Base-by-base conservation (phyloP, 2,797 vertebrate genomes). In the Coreius guichenoti region DNA sequence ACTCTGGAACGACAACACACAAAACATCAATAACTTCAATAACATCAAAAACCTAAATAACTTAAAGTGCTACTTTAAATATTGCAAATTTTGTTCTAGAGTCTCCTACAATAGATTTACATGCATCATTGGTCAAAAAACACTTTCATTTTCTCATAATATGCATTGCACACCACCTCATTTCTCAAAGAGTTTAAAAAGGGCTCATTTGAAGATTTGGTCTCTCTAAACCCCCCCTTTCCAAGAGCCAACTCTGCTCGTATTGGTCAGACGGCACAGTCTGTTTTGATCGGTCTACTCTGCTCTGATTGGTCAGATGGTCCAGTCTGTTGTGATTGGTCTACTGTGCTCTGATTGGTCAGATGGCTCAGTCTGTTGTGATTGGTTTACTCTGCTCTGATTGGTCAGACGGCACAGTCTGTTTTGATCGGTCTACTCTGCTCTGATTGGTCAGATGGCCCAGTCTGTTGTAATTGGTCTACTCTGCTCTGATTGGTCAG, bases 1-100 rank as follows among this genome's bases (percentile, higher is more conserved):
- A 77, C 83, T 81, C 88, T 88, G 83, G 39, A 81, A 83, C 26
- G 45, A 67, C 61, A 61, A 69, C 23, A 86, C 58, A 82, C 12
- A 83, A 31, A 33, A 81, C 82, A 84, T 23, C 1, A 45, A 45
- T 45, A 45, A 6, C 39, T 39, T 39, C 39, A 39, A 8, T 39
- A 39, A 13, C 33, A 1, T 78, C 49, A 77, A 39, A 13, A 13
- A 80, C 12, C 31, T 4, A 29, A 78, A 29, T 19, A 14, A 80
- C 12, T 31, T 4, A 65, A 31, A 65, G 61, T 8, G 63, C 63
- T 17, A 31, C 31, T 65, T 31, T 65, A 65, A 65, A 65, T 17
- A 16, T 31, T 65, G 7, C 16, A 31, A 0, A 31, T 31, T 65
- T 63, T 29, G 14, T 31, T 65, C 31, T 31, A 14, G 31, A 65